A percentile compares a stretch with the other conserved stretches of the same genome.
phyloP scores from a whole-genome alignment of 2,113 vertebrate genomes.

The Ammodytes dubius region DNA sequence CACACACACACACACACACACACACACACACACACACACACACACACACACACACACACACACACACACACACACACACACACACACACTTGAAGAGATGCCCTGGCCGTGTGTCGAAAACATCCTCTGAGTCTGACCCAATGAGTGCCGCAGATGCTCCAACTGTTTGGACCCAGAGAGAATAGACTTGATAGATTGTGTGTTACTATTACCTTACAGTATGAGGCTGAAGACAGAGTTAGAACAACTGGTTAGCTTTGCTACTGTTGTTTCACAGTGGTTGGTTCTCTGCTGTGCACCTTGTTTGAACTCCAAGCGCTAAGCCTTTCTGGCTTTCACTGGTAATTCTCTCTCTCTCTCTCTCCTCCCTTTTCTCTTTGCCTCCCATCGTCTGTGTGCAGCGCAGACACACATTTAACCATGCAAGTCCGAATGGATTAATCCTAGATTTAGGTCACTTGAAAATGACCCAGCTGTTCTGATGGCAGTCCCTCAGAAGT shows the following conservation, averaged over 20 bases:
- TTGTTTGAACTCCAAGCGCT: slow-evolving; percentile 65
- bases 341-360: slow-evolving; percentile 48
- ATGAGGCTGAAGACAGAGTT: slow-evolving; percentile 3
- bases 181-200: slow-evolving; percentile 25
- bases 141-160: slow-evolving; percentile 44
- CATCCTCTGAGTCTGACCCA: slow-evolving; percentile 51
- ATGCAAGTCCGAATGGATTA: slow-evolving; percentile 69
- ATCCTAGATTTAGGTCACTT: slow-evolving; percentile 77
- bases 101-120: slow-evolving; percentile 50
- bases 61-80: too few species aligned
- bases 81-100: slow-evolving; percentile 48
- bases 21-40: slow-evolving; percentile 27
- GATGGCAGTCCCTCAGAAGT: slow-evolving; percentile 79
- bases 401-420: slow-evolving; percentile 61
- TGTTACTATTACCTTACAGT: slow-evolving; percentile 9
- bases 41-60: slow-evolving; percentile 37
- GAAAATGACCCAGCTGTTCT: slow-evolving; percentile 80
- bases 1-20: slow-evolving; percentile 24
- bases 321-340: slow-evolving; percentile 63
- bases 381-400: slow-evolving; percentile 49
- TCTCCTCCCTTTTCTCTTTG: slow-evolving; percentile 14
- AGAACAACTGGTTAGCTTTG: slow-evolving; percentile 7
- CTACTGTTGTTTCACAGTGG: slow-evolving; percentile 51
- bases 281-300: slow-evolving; percentile 53
- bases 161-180: slow-evolving; percentile 13